A percentile compares a stretch with the other conserved stretches of the same genome.
These are phyloP conservation scores for Nebria brevicollis DNA, from an alignment of 2,888 invertebrate genomes.

Conservation along the genomic window DNA sequence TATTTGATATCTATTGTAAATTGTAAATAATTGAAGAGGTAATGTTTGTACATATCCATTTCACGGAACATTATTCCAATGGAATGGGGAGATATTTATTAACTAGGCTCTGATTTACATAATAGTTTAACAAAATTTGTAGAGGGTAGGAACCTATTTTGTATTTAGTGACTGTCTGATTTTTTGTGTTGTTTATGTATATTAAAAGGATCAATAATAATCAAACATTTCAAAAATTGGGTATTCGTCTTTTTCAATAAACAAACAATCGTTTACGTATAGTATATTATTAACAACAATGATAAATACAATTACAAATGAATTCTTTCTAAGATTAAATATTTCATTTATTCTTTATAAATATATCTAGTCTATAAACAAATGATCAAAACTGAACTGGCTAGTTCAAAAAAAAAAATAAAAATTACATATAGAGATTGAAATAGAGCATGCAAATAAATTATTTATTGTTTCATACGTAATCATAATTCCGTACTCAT, in stretches of 20 bases:
- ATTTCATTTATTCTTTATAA: neutral
- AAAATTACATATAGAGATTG: conserved; percentile 3
- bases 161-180: neutral
- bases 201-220: conserved; percentile 11
- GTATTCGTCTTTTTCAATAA: neutral
- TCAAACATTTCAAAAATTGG: neutral
- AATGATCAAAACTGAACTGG: neutral
- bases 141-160: neutral
- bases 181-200: neutral
- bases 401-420: neutral
- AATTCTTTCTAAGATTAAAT: neutral
- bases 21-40: neutral
- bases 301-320: conserved; percentile 4
- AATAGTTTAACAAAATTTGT: neutral
- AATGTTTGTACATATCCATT: neutral
- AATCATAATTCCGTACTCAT: conserved; percentile 76
- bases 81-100: neutral
- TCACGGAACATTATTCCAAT: neutral
- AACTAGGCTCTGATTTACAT: neutral
- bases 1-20: conserved; percentile 1
- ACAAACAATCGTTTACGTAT: neutral
- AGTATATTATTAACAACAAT: neutral
- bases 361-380: conserved; percentile 10
- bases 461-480: neutral
- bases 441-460: conserved; percentile 11